phyloP scores from a whole-genome alignment of 2,888 invertebrate genomes.

The Cryptosula pallasiana region DNA sequence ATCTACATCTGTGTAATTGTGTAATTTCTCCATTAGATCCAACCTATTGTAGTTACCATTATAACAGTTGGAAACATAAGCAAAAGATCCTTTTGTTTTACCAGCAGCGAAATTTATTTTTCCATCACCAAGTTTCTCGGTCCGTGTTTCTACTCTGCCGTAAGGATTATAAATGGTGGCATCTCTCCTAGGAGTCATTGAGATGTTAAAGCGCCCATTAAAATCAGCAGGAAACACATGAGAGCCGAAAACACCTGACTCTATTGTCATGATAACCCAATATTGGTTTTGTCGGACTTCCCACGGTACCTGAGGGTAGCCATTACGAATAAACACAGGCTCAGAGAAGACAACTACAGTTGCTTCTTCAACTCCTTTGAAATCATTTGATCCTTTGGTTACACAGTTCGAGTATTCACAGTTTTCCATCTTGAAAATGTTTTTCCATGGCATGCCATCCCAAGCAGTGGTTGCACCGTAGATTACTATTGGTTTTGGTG shows the following conservation, averaged over 20 bases:
- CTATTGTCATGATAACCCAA: background rate
- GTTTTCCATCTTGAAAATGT: background rate
- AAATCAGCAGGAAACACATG: background rate
- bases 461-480: background rate
- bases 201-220: background rate
- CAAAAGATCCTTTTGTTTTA: background rate
- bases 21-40: background rate
- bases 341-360: background rate
- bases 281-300: background rate
- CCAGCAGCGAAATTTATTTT: background rate
- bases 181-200: background rate
- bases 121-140: background rate
- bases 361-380: background rate
- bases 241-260: background rate
- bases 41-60: background rate
- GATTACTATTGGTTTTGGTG: background rate
- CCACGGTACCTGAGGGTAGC: background rate
- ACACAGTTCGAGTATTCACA: background rate
- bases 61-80: background rate
- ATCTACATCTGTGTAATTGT: background rate
- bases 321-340: background rate
- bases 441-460: background rate
- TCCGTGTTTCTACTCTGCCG: background rate
- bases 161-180: background rate
- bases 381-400: background rate